Base-by-base conservation (phyloP, 2,797 vertebrate genomes). In the Phylloscopus collybita region DNA sequence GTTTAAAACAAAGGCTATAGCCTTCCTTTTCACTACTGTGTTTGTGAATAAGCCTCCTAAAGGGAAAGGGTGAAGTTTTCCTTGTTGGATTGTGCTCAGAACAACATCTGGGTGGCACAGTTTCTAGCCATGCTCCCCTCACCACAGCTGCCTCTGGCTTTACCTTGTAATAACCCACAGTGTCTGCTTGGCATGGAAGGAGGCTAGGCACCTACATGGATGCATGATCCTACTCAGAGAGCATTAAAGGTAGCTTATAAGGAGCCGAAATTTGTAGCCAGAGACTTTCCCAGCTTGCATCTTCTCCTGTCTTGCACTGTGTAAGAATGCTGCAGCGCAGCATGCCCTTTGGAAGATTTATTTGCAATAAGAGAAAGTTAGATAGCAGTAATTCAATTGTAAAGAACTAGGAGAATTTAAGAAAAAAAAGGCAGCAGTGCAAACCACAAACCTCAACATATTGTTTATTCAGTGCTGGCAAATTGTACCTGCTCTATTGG, bases 391-490 rank as follows among this genome's bases (percentile, higher is more conserved):
- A 81, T 73, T 70, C 11, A 56, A 9, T 30, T 62, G 21, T 14
- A 42, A 86, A 72, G 44, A 73, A 29, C 6, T 32, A 19, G 32
- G 19, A 16, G 21, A 78, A 65, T 47, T 57, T 3, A n/a, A 19
- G 21, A 34, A 54, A 66, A 49, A 25, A 38, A 30, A 36, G 27
- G 16, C 38, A 69, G 45, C 62, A 45, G 8, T 56, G 20, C 9
- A 38, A 87, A 91, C 17, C 69, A 83, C 51, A 91, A 86, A 54
- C n/a, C 32, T 81, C 27, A 81, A 18, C 0, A 0, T 44, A 78
- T 17, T 93, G 49, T 95, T 94, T 78, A 78, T 59, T 91, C 79
- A 91, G 69, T 47, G 42, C 47, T 95, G 91, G 91, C 84, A 92
- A n/a, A 38, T 71, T 25, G 4, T 92, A 80, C 64, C 49, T 91